phyloP scores from a whole-genome alignment of 2,113 vertebrate species.

The Etheostoma cragini region DNA sequence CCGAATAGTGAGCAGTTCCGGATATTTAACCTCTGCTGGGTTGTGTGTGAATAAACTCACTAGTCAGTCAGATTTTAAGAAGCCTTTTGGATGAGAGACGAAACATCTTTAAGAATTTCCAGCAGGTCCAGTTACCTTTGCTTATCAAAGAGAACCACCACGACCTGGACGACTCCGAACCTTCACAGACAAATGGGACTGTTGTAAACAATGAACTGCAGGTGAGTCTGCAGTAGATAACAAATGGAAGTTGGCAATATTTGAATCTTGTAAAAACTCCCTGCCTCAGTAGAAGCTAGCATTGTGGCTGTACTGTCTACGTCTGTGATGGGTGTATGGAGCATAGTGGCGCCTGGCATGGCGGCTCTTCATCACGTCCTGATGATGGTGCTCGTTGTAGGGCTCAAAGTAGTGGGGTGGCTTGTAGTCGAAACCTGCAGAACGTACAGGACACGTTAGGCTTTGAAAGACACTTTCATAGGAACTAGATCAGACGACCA shows the following conservation, averaged over 20 bases:
- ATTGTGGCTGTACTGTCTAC: accelerated
- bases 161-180: no score
- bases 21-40: no score
- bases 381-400: constrained; percentile 7
- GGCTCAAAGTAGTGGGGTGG: background rate
- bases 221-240: background rate
- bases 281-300: constrained; percentile 30
- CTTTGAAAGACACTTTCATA: background rate
- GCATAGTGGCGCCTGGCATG: constrained; percentile 34
- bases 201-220: background rate
- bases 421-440: constrained; percentile 31
- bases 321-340: constrained; percentile 45
- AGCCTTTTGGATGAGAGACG: no score
- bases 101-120: no score
- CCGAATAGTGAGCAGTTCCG: no score
- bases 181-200: background rate
- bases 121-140: no score
- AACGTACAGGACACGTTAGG: background rate
- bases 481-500: background rate
- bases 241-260: background rate
- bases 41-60: no score
- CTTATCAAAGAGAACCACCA: no score
- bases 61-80: no score
- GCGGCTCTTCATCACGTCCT: constrained; percentile 48
- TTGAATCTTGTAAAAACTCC: background rate